Conservation (phyloP, 2,113 vertebrate genomes). For the Electrona antarctica region DNA sequence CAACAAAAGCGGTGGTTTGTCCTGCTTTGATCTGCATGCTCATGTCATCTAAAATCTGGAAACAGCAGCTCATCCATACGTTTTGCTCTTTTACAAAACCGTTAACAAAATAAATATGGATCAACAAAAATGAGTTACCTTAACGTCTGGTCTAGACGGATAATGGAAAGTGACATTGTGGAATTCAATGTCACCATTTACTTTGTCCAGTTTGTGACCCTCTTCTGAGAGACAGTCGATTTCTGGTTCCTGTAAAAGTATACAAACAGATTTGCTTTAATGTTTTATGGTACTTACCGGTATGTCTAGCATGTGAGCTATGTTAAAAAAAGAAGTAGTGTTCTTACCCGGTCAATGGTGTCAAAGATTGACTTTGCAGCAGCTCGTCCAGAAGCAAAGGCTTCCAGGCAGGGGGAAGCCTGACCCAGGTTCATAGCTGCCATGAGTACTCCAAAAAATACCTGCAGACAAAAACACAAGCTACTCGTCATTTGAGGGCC, state of each 20-base stretch:
- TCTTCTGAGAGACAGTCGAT: conserved; percentile 81
- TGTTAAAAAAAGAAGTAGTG: too few relatives aligned
- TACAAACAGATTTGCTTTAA: conserved; percentile 13
- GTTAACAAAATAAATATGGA: neutral
- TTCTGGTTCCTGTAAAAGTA: conserved; percentile 69
- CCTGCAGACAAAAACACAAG: conserved; percentile 54
- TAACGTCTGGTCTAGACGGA: conserved; percentile 77
- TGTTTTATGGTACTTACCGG: neutral
- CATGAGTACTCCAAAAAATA: conserved; percentile 80
- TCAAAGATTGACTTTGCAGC: conserved; percentile 79
- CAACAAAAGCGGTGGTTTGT: conserved; percentile 81
- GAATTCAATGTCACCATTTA: conserved; percentile 81
- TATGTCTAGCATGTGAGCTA: too few relatives aligned
- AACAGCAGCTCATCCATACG: neutral
- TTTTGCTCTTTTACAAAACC: too few relatives aligned
- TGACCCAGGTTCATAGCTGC: conserved; percentile 79
- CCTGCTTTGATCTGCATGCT: conserved; percentile 71
- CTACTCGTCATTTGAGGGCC: neutral
- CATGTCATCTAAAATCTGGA: conserved; percentile 77
- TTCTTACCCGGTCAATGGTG: conserved; percentile 78
- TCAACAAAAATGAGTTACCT: conserved; percentile 54
- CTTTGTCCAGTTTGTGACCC: conserved; percentile 75
- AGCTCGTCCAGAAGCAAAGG: conserved; percentile 78
- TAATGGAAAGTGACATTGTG: conserved; percentile 76
- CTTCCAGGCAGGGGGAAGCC: conserved; percentile 79